phyloP scores from a whole-genome alignment of 2,797 vertebrate genomes.

The Rhyacichthys aspro region DNA sequence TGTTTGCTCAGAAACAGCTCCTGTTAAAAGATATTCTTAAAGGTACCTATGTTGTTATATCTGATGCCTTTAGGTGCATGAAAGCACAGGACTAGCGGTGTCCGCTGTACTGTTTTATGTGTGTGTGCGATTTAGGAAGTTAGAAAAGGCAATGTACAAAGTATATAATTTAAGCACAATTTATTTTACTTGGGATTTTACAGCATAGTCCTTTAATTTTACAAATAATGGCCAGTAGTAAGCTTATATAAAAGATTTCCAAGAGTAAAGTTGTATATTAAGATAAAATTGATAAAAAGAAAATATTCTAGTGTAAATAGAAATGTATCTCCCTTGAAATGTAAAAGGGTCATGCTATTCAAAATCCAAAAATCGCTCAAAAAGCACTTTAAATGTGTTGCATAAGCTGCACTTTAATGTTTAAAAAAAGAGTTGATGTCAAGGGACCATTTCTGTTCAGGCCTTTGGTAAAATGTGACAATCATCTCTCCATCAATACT shows the following conservation, averaged over 20 bases:
- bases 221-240: constrained; percentile 14
- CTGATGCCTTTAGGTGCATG: constrained; percentile 39
- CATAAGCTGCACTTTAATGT: constrained; percentile 71
- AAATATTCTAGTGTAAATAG: constrained; percentile 9
- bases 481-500: constrained; percentile 50
- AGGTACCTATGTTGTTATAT: constrained; percentile 13
- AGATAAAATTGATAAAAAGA: constrained; percentile 17
- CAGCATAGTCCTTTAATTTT: constrained; percentile 12
- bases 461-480: constrained; percentile 69
- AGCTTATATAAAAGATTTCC: constrained; percentile 2
- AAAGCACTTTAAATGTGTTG: constrained; percentile 76
- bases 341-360: constrained; percentile 16
- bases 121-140: constrained; percentile 23
- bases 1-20: constrained; percentile 1
- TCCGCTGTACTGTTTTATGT: constrained; percentile 29
- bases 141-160: constrained; percentile 35
- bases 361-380: constrained; percentile 52
- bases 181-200: constrained; percentile 39
- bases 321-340: constrained; percentile 9
- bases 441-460: constrained; percentile 39
- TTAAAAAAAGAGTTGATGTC: constrained; percentile 39
- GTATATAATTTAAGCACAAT: constrained; percentile 61
- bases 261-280: constrained; percentile 12
- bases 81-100: constrained; percentile 38
- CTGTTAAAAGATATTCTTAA: constrained; percentile 7